Base-by-base conservation (phyloP, 2,113 vertebrate species). In the Rynchops niger region DNA sequence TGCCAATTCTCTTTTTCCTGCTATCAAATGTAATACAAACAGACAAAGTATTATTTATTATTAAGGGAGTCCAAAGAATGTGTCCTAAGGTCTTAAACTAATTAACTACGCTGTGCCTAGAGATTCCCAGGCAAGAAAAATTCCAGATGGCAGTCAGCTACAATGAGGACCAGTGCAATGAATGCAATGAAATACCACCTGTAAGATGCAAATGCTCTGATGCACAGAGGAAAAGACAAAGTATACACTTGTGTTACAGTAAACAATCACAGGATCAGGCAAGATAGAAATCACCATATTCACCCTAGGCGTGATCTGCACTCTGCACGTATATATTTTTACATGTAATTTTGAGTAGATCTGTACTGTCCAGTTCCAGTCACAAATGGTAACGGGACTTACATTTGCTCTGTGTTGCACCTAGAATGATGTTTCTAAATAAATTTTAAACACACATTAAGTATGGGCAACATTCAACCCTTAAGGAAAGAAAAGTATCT, bases 131-230 rank as follows among this genome's bases (percentile, higher is more conserved):
- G 49, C 62, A 93, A 82, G 58, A 78, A 50, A 58, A 92, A 93
- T 76, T 90, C 66, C 96, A 97, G 91, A 91, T 88, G 78, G 93
- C 81, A 82, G 40, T 72, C 49, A 62, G 45, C 80, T 58, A 79
- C 83, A 76, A 79, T 27, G 66, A 87, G 89, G 62, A 89, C 26
- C 40, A 71, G 34, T n/a, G 53, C 34, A 81, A 59, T 4, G 36
- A 84, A 74, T 9, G 7, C 29, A 76, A 42, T 49, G 81, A 92
- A 89, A 82, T 43, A 72, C 7, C 70, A 85, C 62, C 58, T 85
- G 34, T 76, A 82, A 65, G 65, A 78, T 29, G 47, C 20, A 92
- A 94, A 67, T 26, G 23, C 11, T 52, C 26, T 72, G 61, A 86
- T 36, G 76, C 2, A 2, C 58, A 85, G 34, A 73, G 38, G 45